Evolutionary conservation across 2,797 vertebrate genomes (phyloP).

Genomic region (Hemibagrus guttatus): DNA sequence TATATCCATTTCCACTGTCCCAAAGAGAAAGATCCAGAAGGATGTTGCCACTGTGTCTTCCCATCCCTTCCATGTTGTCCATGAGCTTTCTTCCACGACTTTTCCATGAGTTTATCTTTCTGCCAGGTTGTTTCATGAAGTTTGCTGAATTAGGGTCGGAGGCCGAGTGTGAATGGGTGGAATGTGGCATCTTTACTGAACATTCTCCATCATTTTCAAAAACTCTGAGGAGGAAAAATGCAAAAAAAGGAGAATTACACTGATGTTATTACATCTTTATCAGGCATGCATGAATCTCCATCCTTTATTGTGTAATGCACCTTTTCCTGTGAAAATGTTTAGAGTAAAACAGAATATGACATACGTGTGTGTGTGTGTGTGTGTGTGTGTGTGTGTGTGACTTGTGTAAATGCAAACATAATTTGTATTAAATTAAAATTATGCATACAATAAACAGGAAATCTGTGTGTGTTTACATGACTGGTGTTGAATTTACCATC

Average conservation of each 20-base stretch:
- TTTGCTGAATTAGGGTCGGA: constrained; percentile 2
- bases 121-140: constrained; percentile 2
- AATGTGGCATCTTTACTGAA: constrained; percentile 73
- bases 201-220: constrained; percentile 82
- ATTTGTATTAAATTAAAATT: background rate
- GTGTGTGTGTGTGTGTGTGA: no score
- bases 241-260: background rate
- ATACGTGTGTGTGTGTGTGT: background rate
- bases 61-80: constrained; percentile 21
- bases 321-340: background rate
- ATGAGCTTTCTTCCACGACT: background rate
- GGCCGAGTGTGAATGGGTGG: constrained; percentile 44
- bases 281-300: background rate
- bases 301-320: background rate
- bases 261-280: background rate
- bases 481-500: constrained; percentile 69
- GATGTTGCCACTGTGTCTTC: background rate
- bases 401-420: background rate
- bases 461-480: background rate
- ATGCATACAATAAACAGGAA: background rate
- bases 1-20: constrained; percentile 63
- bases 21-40: constrained; percentile 28
- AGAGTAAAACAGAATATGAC: background rate
- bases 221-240: constrained; percentile 69
- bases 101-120: constrained; percentile 6